These are phyloP conservation scores for Lepilemur septentrionalis DNA, from an alignment of 2,797 vertebrate species.

Conservation along the genomic window DNA sequence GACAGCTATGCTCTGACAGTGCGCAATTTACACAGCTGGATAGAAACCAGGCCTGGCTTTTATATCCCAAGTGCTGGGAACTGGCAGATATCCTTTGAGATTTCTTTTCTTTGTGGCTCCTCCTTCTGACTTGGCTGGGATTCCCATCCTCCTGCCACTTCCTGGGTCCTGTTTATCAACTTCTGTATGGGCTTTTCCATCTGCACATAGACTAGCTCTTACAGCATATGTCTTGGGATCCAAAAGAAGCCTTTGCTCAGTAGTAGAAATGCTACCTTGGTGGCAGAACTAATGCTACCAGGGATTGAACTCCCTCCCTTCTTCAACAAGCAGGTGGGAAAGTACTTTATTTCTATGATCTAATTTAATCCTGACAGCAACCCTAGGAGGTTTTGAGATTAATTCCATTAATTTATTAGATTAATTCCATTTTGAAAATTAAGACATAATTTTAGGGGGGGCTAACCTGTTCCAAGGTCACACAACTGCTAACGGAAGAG, in stretches of 20 bases:
- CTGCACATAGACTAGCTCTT: neutral
- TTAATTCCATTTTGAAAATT: slow-evolving; percentile 2
- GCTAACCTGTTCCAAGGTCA: neutral
- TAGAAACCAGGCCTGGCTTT: neutral
- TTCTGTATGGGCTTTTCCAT: neutral
- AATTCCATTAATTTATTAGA: slow-evolving; percentile 11
- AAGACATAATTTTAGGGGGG: neutral
- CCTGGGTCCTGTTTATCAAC: neutral
- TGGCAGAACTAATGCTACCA: neutral
- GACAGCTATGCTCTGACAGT: fast-evolving
- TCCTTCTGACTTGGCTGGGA: neutral
- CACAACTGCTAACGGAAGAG: neutral
- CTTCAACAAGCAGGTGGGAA: neutral
- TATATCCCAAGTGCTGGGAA: neutral
- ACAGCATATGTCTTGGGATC: neutral
- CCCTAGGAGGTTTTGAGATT: neutral
- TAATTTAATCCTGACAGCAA: neutral
- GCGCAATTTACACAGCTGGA: fast-evolving
- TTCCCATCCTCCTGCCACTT: too few species aligned
- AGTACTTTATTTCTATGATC: neutral
- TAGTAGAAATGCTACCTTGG: neutral
- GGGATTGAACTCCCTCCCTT: neutral
- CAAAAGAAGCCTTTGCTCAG: neutral
- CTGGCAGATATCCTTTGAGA: neutral
- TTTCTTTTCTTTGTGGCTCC: neutral